These are phyloP conservation scores for Oriolus oriolus DNA, from an alignment of 2,113 vertebrate genomes.

Conservation along the genomic window DNA sequence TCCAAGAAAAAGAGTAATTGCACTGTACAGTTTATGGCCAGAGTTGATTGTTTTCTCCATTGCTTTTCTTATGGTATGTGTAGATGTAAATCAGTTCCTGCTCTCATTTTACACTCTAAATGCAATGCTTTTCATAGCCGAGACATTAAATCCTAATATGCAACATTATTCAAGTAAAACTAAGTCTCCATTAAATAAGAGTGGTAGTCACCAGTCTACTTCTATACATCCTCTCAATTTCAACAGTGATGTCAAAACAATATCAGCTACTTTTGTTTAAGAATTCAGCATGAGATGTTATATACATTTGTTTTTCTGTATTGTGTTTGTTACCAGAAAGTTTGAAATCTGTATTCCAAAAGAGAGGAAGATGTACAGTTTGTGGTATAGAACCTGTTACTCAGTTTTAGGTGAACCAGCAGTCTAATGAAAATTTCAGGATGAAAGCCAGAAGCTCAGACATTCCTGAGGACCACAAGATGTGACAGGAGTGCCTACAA, in stretches of 20 bases:
- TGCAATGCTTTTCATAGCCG: constrained; percentile 41
- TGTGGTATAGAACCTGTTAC: not conserved
- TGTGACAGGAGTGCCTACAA: not conserved
- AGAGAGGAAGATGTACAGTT: not conserved
- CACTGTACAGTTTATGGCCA: constrained; percentile 23
- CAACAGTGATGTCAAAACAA: constrained; percentile 34
- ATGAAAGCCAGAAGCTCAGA: constrained; percentile 10
- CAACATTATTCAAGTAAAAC: constrained; percentile 59
- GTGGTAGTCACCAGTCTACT: constrained; percentile 20
- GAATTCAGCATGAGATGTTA: constrained; percentile 17
- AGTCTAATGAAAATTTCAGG: not conserved
- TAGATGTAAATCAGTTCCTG: constrained; percentile 33
- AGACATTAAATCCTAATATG: constrained; percentile 64
- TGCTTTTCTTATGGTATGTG: not conserved
- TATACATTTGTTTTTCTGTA: not conserved
- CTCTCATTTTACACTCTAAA: constrained; percentile 34
- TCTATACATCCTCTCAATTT: constrained; percentile 12
- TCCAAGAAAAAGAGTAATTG: constrained; percentile 21
- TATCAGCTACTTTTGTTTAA: not conserved
- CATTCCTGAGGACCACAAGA: not conserved
- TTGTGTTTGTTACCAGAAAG: not conserved
- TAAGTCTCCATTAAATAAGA: constrained; percentile 35
- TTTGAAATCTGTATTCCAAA: constrained; percentile 5
- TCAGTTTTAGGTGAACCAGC: not conserved
- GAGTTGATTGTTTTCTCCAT: constrained; percentile 27